phyloP scores from a whole-genome alignment of 2,888 invertebrate genomes.

The Eristalinus aeneus region DNA sequence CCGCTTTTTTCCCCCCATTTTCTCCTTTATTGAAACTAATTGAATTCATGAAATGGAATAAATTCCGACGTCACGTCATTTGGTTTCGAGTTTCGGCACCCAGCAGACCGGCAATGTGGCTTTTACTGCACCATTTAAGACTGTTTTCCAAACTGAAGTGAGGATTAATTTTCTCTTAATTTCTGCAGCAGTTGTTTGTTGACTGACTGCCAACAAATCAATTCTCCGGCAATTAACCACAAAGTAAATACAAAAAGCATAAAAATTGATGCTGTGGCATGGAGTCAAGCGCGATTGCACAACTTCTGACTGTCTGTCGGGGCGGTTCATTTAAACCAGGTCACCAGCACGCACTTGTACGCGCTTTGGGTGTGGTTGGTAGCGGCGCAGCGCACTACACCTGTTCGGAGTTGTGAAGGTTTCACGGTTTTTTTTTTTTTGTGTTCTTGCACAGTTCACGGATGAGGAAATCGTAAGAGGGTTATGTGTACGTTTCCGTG shows the following conservation, averaged over 20 bases:
- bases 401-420: constrained; percentile 13
- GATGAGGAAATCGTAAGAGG: constrained; percentile 46
- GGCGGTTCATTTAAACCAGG: background rate
- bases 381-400: background rate
- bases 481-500: constrained; percentile 14
- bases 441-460: constrained; percentile 29
- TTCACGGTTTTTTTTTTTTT: background rate
- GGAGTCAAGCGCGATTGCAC: background rate
- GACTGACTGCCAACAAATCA: background rate
- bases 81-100: background rate
- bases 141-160: background rate
- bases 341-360: background rate
- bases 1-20: background rate
- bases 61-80: background rate
- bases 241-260: no score
- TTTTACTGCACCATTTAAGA: background rate
- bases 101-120: no score
- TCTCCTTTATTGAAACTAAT: background rate
- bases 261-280: background rate
- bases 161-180: background rate
- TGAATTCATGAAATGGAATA: background rate
- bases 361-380: background rate
- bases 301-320: background rate
- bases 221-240: background rate
- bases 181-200: background rate